Evolutionary conservation across 2,797 vertebrate genomes (phyloP).

Genomic region (Cichlasoma orientale): DNA sequence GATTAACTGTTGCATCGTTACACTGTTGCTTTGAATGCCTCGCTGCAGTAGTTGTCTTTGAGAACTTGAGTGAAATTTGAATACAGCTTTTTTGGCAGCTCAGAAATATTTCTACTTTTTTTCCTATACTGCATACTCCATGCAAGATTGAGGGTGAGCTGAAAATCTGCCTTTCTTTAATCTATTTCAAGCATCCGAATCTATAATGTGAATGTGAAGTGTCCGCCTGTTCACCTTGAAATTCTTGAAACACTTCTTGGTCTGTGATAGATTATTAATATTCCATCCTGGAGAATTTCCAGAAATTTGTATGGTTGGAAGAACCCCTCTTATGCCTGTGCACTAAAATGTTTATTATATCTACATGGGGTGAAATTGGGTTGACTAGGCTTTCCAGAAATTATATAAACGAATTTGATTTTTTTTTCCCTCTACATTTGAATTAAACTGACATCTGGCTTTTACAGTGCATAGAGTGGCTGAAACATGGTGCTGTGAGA

Average conservation of each 20-base stretch:
- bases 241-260: conserved; percentile 13
- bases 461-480: not conserved
- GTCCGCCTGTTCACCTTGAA: conserved; percentile 26
- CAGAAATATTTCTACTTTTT: conserved; percentile 3
- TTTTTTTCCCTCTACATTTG: conserved; percentile 13
- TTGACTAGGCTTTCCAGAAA: not conserved
- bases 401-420: conserved; percentile 34
- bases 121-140: conserved; percentile 6
- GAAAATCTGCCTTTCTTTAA: conserved; percentile 14
- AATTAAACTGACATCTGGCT: conserved; percentile 7
- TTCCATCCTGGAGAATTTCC: conserved; percentile 13
- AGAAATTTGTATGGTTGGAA: not conserved
- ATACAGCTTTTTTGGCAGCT: conserved; percentile 15
- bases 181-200: conserved; percentile 3
- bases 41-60: conserved; percentile 10
- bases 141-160: not conserved
- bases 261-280: conserved; percentile 21
- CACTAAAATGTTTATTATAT: not conserved
- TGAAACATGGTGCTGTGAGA: not conserved
- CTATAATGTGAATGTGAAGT: conserved; percentile 2
- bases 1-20: not conserved
- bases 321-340: not conserved
- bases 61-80: conserved; percentile 16
- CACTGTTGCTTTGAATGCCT: not conserved
- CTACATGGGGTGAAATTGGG: not conserved